phyloP scores from a whole-genome alignment of 1,140 invertebrate species.

The Monomorium pharaonis region DNA sequence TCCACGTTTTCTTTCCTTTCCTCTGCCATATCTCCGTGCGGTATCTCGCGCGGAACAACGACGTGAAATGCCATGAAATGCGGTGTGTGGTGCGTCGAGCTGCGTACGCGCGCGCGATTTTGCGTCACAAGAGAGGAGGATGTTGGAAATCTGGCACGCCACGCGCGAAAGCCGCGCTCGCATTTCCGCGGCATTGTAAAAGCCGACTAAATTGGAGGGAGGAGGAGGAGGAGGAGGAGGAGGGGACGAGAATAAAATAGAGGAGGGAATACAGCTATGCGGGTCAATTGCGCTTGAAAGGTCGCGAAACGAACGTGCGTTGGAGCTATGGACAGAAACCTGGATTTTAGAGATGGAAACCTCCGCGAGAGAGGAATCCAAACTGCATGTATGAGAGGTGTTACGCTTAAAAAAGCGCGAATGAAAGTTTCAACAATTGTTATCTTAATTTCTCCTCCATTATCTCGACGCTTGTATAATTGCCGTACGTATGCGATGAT shows the following conservation, averaged over 20 bases:
- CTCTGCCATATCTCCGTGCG: neutral
- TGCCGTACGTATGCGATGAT: neutral
- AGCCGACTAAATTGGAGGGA: slow-evolving; percentile 53
- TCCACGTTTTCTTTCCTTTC: too few relatives aligned
- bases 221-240: neutral
- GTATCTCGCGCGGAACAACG: neutral
- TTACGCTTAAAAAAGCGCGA: neutral
- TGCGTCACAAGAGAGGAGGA: slow-evolving; percentile 63
- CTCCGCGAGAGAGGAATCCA: neutral
- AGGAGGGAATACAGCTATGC: slow-evolving; percentile 34
- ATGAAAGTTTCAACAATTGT: neutral
- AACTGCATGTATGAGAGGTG: neutral
- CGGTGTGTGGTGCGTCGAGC: slow-evolving; percentile 9
- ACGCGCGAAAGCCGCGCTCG: slow-evolving; percentile 73
- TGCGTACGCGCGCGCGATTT: neutral
- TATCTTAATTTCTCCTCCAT: neutral
- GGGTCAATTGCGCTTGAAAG: slow-evolving; percentile 35
- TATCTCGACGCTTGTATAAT: neutral
- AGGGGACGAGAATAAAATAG: slow-evolving; percentile 39
- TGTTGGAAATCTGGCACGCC: slow-evolving; percentile 78
- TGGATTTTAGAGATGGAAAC: neutral
- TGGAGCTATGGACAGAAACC: neutral
- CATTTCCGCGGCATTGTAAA: slow-evolving; percentile 80
- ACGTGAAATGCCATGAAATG: too few relatives aligned
- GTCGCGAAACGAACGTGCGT: slow-evolving; percentile 12